Evolutionary conservation across 2,888 invertebrate species (phyloP).

Genomic region (Chloroclystis v-ata): DNA sequence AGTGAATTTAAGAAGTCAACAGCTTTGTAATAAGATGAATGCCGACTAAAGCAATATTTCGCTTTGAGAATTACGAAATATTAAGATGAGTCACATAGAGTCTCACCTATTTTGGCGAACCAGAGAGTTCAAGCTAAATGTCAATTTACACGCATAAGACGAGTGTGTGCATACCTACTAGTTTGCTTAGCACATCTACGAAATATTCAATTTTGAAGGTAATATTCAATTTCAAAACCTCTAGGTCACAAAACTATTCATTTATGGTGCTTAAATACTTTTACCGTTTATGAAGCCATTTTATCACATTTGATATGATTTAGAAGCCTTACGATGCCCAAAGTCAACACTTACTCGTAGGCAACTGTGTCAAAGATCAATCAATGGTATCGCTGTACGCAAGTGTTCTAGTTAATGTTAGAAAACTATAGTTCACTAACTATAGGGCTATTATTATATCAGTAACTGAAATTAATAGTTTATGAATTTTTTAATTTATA

Average conservation of each 20-base stretch:
- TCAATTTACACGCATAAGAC: constrained; percentile 15
- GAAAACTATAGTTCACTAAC: too few species aligned
- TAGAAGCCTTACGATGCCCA: constrained; percentile 40
- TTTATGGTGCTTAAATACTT: too few species aligned
- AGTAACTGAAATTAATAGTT: too few species aligned
- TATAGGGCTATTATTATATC: too few species aligned
- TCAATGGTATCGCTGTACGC: constrained; percentile 1
- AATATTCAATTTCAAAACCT: too few species aligned
- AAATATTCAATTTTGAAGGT: background rate
- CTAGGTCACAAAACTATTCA: too few species aligned
- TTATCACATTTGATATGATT: constrained; percentile 20
- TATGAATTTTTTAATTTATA: too few species aligned
- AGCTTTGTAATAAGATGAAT: constrained; percentile 1
- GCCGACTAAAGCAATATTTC: background rate
- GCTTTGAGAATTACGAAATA: constrained; percentile 1
- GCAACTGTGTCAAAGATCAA: constrained; percentile 11
- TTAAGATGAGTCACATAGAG: constrained; percentile 23
- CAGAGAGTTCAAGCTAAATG: constrained; percentile 25
- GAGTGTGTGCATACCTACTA: background rate
- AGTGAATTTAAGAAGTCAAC: background rate
- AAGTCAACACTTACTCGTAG: constrained; percentile 31
- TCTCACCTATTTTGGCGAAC: constrained; percentile 22
- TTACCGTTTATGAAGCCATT: background rate
- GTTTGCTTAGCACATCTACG: background rate
- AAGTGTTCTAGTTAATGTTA: background rate